phyloP scores from a whole-genome alignment of 2,888 invertebrate genomes.

The Octodonta nipae region DNA sequence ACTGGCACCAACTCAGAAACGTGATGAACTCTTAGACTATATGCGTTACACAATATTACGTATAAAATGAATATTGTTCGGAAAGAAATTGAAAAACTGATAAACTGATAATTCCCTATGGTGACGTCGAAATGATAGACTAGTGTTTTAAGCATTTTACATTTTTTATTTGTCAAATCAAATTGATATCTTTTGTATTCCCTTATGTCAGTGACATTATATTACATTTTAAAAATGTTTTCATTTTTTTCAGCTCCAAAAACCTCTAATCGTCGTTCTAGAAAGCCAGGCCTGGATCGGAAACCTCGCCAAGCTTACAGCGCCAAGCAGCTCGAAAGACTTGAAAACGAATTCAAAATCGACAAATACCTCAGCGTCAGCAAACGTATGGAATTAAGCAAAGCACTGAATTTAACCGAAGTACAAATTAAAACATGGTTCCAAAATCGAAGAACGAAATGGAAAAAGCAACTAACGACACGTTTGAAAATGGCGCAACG shows the following conservation, averaged over 20 bases:
- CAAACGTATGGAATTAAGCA: conserved; percentile 86
- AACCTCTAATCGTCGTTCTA: conserved; percentile 60
- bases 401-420: conserved; percentile 76
- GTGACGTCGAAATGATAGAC: too few species aligned
- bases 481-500: conserved; percentile 78
- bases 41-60: too few species aligned
- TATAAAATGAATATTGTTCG: too few species aligned
- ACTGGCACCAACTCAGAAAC: too few species aligned
- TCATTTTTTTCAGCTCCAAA: conserved; percentile 54
- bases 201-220: too few species aligned
- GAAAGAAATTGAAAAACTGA: too few species aligned
- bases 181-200: too few species aligned
- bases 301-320: conserved; percentile 95
- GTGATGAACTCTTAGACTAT: too few species aligned
- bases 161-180: too few species aligned
- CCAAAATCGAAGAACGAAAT: conserved; percentile 78
- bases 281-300: conserved; percentile 79
- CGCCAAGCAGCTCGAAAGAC: conserved; percentile 77
- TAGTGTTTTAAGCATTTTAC: too few species aligned
- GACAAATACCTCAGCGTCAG: conserved; percentile 94
- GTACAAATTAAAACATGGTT: conserved; percentile 97
- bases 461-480: conserved; percentile 92
- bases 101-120: too few species aligned
- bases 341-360: conserved; percentile 87
- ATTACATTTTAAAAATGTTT: background rate